These are phyloP conservation scores for Drosophila cardini DNA, from an alignment of 1,140 invertebrate species.

Conservation along the genomic window DNA sequence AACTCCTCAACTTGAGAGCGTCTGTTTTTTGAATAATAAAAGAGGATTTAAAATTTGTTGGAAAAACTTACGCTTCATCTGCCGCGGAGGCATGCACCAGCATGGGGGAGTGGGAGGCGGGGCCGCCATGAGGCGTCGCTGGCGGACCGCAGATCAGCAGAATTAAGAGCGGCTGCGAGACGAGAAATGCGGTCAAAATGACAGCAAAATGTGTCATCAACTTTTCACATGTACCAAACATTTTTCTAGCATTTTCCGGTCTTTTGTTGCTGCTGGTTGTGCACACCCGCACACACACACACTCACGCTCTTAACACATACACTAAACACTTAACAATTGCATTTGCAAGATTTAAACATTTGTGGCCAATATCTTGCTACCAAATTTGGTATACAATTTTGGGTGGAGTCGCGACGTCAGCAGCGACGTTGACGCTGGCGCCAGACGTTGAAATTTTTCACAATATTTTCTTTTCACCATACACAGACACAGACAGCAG, in stretches of 20 bases:
- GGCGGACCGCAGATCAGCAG: conserved; percentile 75
- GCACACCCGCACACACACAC: conserved; percentile 8
- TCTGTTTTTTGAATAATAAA: not conserved
- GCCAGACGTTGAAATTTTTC: conserved; percentile 38
- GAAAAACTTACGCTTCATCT: conserved; percentile 80
- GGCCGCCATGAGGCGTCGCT: conserved; percentile 56
- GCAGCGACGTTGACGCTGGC: conserved; percentile 55
- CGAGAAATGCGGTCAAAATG: conserved; percentile 84
- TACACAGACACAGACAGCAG: conserved; percentile 58
- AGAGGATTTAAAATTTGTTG: not conserved
- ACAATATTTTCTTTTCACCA: conserved; percentile 44
- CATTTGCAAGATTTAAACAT: conserved; percentile 17
- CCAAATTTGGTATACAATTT: conserved; percentile 76
- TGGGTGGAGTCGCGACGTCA: conserved; percentile 77
- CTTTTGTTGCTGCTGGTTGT: conserved; percentile 56
- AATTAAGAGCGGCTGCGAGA: conserved; percentile 71
- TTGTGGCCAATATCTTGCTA: conserved; percentile 21
- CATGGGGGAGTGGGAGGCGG: conserved; percentile 40
- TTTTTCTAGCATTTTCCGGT: conserved; percentile 84
- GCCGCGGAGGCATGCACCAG: conserved; percentile 76
- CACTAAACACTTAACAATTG: conserved; percentile 19
- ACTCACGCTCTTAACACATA: not conserved
- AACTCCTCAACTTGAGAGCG: not conserved
- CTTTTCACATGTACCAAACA: conserved; percentile 83
- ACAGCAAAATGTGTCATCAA: conserved; percentile 84